Evolutionary conservation across 2,888 invertebrate genomes (phyloP).

Genomic region (Drosophila subsilvestris): DNA sequence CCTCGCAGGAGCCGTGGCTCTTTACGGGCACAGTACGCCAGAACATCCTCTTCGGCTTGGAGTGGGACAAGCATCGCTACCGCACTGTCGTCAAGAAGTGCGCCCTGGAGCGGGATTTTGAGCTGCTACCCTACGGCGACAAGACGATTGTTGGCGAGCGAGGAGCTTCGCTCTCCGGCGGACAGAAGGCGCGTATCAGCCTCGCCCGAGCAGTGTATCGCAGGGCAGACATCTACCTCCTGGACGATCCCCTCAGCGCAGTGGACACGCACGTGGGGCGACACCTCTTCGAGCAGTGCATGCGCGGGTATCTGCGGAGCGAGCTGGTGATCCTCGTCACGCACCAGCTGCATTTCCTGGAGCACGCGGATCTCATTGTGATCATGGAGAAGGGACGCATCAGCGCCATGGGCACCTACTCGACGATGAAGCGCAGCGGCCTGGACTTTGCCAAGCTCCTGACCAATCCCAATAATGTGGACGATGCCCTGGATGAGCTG

Average conservation of each 20-base stretch:
- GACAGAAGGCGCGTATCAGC: slow-evolving; percentile 94
- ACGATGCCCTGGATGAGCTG: slow-evolving; percentile 67
- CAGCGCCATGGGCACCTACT: slow-evolving; percentile 87
- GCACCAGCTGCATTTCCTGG: slow-evolving; percentile 92
- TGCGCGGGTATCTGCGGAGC: slow-evolving; percentile 85
- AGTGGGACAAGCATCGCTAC: slow-evolving; percentile 86
- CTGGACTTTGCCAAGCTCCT: slow-evolving; percentile 91
- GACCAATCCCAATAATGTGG: slow-evolving; percentile 85
- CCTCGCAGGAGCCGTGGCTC: slow-evolving; percentile 93
- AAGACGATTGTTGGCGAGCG: slow-evolving; percentile 90
- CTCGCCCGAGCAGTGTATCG: slow-evolving; percentile 94
- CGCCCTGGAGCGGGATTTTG: slow-evolving; percentile 85
- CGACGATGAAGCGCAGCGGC: slow-evolving; percentile 88
- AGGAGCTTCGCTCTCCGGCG: slow-evolving; percentile 92
- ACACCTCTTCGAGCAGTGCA: slow-evolving; percentile 90
- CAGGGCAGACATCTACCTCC: slow-evolving; percentile 92
- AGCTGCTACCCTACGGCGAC: slow-evolving; percentile 86
- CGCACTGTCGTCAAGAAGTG: slow-evolving; percentile 85
- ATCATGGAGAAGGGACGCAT: slow-evolving; percentile 81
- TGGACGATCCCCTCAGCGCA: slow-evolving; percentile 96
- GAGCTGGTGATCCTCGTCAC: slow-evolving; percentile 91
- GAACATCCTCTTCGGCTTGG: slow-evolving; percentile 86
- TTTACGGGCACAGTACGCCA: slow-evolving; percentile 88
- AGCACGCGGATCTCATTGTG: slow-evolving; percentile 86
- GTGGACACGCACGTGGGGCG: slow-evolving; percentile 95